These are phyloP conservation scores for Todiramphus chloris DNA, from an alignment of 2,113 vertebrate genomes.

Conservation along the genomic window DNA sequence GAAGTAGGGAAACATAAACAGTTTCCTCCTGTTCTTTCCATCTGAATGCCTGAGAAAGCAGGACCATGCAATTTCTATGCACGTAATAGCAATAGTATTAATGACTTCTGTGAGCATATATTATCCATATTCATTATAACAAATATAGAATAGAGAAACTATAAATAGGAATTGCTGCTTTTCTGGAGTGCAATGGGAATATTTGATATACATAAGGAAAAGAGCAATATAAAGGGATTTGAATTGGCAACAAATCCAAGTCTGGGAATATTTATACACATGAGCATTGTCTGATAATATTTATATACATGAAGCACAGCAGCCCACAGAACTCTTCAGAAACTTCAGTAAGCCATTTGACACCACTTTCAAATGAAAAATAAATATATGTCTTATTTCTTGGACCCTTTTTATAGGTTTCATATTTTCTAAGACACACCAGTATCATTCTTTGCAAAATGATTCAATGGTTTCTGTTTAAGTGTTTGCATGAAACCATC, in stretches of 20 bases:
- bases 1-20: constrained; percentile 5
- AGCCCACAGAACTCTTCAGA: constrained; percentile 11
- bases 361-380: not conserved
- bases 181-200: constrained; percentile 39
- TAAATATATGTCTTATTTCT: not conserved
- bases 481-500: not conserved
- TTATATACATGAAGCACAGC: constrained; percentile 5
- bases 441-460: not conserved
- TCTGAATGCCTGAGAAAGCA: not conserved
- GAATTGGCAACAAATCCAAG: not conserved
- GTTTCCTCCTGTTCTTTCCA: constrained; percentile 1
- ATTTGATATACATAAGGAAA: constrained; percentile 55
- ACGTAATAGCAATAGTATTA: constrained; percentile 24
- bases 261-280: constrained; percentile 44
- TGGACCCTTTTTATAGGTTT: not conserved
- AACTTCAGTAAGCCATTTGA: not conserved
- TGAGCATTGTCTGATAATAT: constrained; percentile 45
- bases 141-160: constrained; percentile 58
- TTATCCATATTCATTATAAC: constrained; percentile 64
- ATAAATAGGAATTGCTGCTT: constrained; percentile 57
- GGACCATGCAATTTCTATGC: not conserved
- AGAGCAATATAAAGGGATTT: constrained; percentile 50
- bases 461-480: not conserved
- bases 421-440: not conserved
- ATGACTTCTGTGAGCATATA: constrained; percentile 45